Evolutionary conservation across 1,140 invertebrate species (phyloP).

Genomic region (Holotrichia oblita): DNA sequence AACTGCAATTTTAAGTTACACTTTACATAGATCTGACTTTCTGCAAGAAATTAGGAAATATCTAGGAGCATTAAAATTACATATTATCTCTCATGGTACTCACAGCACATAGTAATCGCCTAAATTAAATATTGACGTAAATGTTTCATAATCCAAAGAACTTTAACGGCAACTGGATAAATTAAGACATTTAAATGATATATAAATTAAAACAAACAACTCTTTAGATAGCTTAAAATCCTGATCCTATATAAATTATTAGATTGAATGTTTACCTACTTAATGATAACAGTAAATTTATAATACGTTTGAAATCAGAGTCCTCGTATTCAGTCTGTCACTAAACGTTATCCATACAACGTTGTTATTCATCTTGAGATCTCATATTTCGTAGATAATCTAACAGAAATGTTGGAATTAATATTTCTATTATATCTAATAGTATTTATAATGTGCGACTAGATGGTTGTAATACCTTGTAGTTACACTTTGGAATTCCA

Average conservation of each 20-base stretch:
- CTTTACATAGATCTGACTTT: too few relatives aligned
- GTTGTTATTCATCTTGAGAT: background rate
- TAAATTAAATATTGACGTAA: conserved; percentile 25
- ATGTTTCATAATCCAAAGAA: background rate
- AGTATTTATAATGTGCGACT: conserved; percentile 17
- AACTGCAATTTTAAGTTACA: too few relatives aligned
- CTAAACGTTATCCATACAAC: background rate
- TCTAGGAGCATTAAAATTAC: too few relatives aligned
- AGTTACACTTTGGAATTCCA: conserved; percentile 12
- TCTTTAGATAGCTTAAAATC: background rate
- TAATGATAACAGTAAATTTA: background rate
- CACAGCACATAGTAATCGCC: background rate
- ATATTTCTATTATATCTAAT: conserved; percentile 17
- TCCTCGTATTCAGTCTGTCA: background rate
- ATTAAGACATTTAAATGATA: background rate
- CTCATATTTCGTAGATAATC: background rate
- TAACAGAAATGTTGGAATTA: conserved; percentile 15
- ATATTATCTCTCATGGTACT: background rate
- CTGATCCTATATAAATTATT: background rate
- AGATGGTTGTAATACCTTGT: background rate
- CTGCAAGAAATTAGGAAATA: too few relatives aligned
- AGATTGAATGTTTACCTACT: background rate
- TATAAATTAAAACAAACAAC: background rate
- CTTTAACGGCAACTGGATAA: background rate
- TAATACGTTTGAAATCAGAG: background rate